A percentile compares a stretch with the other conserved stretches of the same genome.
These are phyloP conservation scores for Doryteuthis pealeii DNA, from an alignment of 1,140 invertebrate species.

Conservation along the genomic window DNA sequence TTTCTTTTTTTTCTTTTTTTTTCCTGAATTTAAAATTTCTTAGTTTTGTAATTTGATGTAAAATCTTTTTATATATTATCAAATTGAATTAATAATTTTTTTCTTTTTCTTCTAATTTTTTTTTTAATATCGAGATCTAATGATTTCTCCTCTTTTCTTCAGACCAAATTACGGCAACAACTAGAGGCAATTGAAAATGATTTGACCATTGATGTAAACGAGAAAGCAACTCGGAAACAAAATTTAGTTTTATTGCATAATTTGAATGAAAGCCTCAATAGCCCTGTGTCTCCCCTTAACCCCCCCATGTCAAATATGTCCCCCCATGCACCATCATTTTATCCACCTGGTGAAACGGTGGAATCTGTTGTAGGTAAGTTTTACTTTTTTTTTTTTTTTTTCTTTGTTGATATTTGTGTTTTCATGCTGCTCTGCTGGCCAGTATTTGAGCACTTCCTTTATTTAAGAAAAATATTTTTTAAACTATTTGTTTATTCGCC, in stretches of 20 bases:
- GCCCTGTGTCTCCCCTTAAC: constrained; percentile 28
- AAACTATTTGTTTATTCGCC: not conserved
- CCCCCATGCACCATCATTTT: constrained; percentile 66
- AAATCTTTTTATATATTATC: no score
- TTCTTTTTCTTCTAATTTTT: not conserved
- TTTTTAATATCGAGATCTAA: no score
- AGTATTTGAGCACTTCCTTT: no score
- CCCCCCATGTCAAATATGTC: constrained; percentile 64
- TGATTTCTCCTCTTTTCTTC: constrained; percentile 20
- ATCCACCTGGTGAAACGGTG: constrained; percentile 71
- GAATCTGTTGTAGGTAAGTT: constrained; percentile 75
- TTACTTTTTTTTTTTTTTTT: constrained; percentile 7
- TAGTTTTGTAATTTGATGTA: no score
- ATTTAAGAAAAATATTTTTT: no score
- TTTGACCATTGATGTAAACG: constrained; percentile 67
- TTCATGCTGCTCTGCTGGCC: no score
- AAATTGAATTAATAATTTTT: no score
- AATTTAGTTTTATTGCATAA: constrained; percentile 68
- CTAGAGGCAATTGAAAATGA: constrained; percentile 73
- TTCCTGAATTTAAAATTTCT: no score
- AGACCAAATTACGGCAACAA: constrained; percentile 67
- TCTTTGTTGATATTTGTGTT: no score
- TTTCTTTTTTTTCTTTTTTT: no score
- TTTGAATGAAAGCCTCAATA: constrained; percentile 25
- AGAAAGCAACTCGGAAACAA: constrained; percentile 75